phyloP scores from a whole-genome alignment of 1,140 invertebrate species.

The Colletes latitarsis region DNA sequence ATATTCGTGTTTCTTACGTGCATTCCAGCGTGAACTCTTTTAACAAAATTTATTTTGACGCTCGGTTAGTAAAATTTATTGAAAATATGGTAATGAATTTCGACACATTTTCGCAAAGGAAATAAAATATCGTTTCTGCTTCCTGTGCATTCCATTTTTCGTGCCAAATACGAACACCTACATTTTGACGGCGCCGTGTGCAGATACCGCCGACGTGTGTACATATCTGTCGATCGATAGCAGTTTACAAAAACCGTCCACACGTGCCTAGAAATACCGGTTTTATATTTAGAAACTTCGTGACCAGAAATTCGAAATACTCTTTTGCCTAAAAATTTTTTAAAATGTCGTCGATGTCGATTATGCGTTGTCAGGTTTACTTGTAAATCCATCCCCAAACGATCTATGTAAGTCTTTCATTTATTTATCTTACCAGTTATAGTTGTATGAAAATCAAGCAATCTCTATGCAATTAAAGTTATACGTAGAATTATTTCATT shows the following conservation, averaged over 20 bases:
- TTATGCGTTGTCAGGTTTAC: neutral
- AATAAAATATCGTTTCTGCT: conserved; percentile 46
- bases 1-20: neutral
- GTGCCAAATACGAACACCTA: conserved; percentile 22
- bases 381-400: neutral
- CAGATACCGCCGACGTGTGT: conserved; percentile 2
- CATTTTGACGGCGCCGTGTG: conserved; percentile 1
- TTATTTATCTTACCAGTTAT: too few species aligned
- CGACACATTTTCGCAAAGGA: conserved; percentile 27
- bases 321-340: neutral
- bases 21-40: neutral
- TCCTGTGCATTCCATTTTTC: conserved; percentile 44
- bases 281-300: neutral
- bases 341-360: neutral
- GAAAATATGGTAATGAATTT: conserved; percentile 48
- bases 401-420: neutral
- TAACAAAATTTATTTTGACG: conserved; percentile 23
- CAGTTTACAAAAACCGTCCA: conserved; percentile 27
- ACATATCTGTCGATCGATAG: conserved; percentile 28
- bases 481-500: too few species aligned
- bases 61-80: conserved; percentile 37
- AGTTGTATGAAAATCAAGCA: too few species aligned
- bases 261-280: conserved; percentile 18
- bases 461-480: too few species aligned
- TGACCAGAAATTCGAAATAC: neutral